Conservation (phyloP, 2,888 invertebrate species). For the Melieria crassipennis region DNA sequence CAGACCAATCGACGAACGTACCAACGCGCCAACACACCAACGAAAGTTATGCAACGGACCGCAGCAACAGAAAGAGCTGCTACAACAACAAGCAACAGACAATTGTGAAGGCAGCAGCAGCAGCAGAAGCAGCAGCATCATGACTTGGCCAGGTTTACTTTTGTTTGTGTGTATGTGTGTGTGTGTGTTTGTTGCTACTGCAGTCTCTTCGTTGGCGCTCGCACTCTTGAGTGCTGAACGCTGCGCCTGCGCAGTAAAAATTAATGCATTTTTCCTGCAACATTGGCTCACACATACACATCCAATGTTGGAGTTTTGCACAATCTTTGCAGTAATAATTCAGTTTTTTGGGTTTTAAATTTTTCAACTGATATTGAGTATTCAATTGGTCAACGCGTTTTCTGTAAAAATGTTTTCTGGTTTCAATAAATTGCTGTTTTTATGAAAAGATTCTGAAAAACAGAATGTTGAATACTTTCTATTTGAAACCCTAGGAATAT, state of each 20-base stretch:
- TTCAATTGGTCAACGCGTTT: no score
- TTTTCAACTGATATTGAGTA: no score
- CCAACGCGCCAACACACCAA: slow-evolving; percentile 43
- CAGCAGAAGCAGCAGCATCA: slow-evolving; percentile 28
- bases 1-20: background rate
- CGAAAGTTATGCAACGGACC: slow-evolving; percentile 61
- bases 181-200: slow-evolving; percentile 16
- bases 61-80: slow-evolving; percentile 20
- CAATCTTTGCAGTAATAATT: no score
- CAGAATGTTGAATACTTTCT: no score
- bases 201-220: slow-evolving; percentile 42
- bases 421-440: no score
- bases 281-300: slow-evolving; percentile 4
- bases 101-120: slow-evolving; percentile 37
- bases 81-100: slow-evolving; percentile 36
- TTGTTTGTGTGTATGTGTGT: slow-evolving; percentile 38
- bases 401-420: no score
- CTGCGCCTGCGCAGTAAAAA: slow-evolving; percentile 11
- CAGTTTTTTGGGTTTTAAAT: no score
- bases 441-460: no score
- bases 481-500: no score
- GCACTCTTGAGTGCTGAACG: slow-evolving; percentile 33
- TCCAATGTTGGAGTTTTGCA: background rate
- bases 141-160: slow-evolving; percentile 52
- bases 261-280: background rate